phyloP scores from a whole-genome alignment of 2,888 invertebrate species.

The Laothoe populi region DNA sequence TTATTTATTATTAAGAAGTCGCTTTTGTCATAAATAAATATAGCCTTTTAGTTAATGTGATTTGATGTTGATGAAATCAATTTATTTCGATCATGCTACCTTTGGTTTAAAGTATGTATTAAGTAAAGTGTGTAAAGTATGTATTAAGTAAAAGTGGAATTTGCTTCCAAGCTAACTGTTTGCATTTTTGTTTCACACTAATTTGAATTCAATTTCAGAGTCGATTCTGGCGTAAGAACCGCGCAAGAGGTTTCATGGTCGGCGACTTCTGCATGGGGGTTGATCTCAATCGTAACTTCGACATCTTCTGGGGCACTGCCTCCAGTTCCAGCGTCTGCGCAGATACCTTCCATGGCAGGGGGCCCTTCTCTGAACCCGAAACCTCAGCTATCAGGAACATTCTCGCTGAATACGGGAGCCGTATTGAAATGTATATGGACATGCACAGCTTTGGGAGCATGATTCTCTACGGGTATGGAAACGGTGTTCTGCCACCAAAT shows the following conservation, averaged over 20 bases:
- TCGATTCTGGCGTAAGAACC: slow-evolving; percentile 88
- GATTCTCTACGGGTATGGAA: slow-evolving; percentile 72
- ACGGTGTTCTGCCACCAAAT: slow-evolving; percentile 75
- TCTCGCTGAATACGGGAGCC: slow-evolving; percentile 69
- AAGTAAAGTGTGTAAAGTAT: no score
- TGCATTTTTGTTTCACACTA: background rate
- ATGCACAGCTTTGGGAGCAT: slow-evolving; percentile 90
- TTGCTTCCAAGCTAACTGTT: no score
- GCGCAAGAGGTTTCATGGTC: slow-evolving; percentile 58
- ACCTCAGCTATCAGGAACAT: slow-evolving; percentile 83
- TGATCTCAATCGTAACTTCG: slow-evolving; percentile 92
- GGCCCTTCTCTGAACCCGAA: slow-evolving; percentile 88
- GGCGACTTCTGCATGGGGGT: slow-evolving; percentile 85
- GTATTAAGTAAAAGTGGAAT: no score
- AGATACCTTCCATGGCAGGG: slow-evolving; percentile 86
- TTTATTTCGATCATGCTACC: no score
- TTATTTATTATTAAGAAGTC: no score
- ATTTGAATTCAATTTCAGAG: slow-evolving; percentile 60
- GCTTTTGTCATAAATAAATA: no score
- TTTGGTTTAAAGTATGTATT: no score
- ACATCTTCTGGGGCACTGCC: slow-evolving; percentile 86
- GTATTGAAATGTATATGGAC: slow-evolving; percentile 87
- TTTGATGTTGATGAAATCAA: no score
- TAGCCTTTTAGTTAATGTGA: no score
- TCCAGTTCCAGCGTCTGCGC: slow-evolving; percentile 81